Conservation (phyloP, 2,888 invertebrate genomes). For the Pseudolycoriella hygida region DNA sequence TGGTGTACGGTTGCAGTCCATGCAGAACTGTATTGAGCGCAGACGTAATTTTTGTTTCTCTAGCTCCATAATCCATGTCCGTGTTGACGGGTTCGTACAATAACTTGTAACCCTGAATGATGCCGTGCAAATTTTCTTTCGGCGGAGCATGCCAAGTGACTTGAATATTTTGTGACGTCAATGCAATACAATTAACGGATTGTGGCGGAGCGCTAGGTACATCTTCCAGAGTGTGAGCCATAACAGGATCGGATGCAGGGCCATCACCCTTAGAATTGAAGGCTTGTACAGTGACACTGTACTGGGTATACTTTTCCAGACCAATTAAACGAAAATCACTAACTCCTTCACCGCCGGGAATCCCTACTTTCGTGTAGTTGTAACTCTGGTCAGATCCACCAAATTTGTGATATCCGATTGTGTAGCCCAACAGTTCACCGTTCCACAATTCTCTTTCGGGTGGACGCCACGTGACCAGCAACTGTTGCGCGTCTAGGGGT, state of each 20-base stretch:
- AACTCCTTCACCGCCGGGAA: slow-evolving; percentile 22
- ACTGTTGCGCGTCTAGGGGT: slow-evolving; percentile 48
- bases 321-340: slow-evolving; percentile 40
- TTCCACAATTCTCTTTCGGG: slow-evolving; percentile 56
- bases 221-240: slow-evolving; percentile 25
- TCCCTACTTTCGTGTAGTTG: slow-evolving; percentile 25
- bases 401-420: slow-evolving; percentile 31
- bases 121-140: slow-evolving; percentile 41
- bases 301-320: slow-evolving; percentile 59
- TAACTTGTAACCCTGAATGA: slow-evolving; percentile 60
- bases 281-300: slow-evolving; percentile 59
- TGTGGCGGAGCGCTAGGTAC: slow-evolving; percentile 53
- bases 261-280: slow-evolving; percentile 69
- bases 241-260: slow-evolving; percentile 47
- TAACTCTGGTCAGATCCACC: slow-evolving; percentile 11
- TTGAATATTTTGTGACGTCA: slow-evolving; percentile 53
- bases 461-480: slow-evolving; percentile 58
- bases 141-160: slow-evolving; percentile 53
- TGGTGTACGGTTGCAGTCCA: slow-evolving; percentile 40
- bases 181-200: slow-evolving; percentile 43
- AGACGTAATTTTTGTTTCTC: slow-evolving; percentile 36
- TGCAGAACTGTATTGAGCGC: slow-evolving; percentile 35
- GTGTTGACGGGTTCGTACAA: slow-evolving; percentile 38
- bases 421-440: slow-evolving; percentile 57
- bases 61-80: slow-evolving; percentile 13